Evolutionary conservation across 2,113 vertebrate genomes (phyloP), one percentile per base, ranked within the genome.

Genomic region (Probosciger aterrimus): DNA sequence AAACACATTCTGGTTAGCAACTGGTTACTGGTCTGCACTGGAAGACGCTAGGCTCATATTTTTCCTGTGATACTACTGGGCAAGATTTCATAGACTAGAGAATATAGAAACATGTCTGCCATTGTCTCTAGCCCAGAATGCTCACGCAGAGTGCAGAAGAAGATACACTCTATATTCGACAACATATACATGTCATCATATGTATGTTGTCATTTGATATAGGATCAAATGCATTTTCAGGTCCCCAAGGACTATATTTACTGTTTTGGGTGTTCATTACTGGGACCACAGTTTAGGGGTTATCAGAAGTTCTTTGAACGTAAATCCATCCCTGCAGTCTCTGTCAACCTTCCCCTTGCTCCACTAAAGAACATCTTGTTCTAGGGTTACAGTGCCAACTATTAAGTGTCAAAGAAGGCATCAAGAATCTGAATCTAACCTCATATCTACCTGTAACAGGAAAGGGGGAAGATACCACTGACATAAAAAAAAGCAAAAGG

Each of bases 241-340:
- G 27, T 57, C 17, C 22, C 10, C 1, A 0, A 46, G n/a, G 24
- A n/a, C 30, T 49, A 0, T 35, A 20, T 37, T 9, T 82, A 28
- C 8, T 46, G 8, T 17, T 88, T 70, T 62, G 27, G 37, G 14
- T 37, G 41, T 31, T 41, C 5, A 15, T 65, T 69, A 62, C 25
- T 31, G 16, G 19, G 41, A 70, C n/a, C 18, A 35, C 11, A 23
- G 68, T 76, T 88, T 14, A 53, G 28, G 44, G 6, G 11, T 46
- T 63, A 53, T 53, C 28, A 35, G 35, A 67, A 60, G 31, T 64
- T 46, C 23, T 69, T 18, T 52, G 35, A 82, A 39, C 4, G 50
- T 4, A 47, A 62, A 44, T 24, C 5, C 7, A 44, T 28, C 37
- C 16, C 10, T 64, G 79, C 35, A 37, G 9, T 18, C 43, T 67